Evolutionary conservation across 2,888 invertebrate genomes (phyloP).

Genomic region (Heliconius erato): DNA sequence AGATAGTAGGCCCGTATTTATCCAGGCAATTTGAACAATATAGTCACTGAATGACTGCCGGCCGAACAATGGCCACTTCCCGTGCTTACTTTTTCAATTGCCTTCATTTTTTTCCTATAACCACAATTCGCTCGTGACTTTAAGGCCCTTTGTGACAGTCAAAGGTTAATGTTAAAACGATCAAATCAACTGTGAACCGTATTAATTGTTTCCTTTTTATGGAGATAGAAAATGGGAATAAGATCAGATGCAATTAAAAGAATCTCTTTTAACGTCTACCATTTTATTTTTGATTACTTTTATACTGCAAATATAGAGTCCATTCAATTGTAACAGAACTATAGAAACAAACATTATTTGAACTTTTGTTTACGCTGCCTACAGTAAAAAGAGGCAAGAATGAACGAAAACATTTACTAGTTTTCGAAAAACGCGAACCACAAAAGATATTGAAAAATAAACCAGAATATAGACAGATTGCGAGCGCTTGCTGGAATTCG

Average conservation of each 20-base stretch:
- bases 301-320: not conserved
- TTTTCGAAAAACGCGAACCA: slow-evolving; percentile 46
- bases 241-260: slow-evolving; percentile 22
- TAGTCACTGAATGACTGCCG: slow-evolving; percentile 51
- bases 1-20: slow-evolving; percentile 49
- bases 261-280: slow-evolving; percentile 12
- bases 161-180: slow-evolving; percentile 63
- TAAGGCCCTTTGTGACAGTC: slow-evolving; percentile 63
- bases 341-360: not conserved
- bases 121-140: slow-evolving; percentile 62
- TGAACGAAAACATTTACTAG: slow-evolving; percentile 18
- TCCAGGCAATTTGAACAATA: slow-evolving; percentile 53
- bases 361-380: not conserved
- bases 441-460: slow-evolving; percentile 46
- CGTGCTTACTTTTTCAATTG: slow-evolving; percentile 56
- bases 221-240: slow-evolving; percentile 25
- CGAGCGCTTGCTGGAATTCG: slow-evolving; percentile 46
- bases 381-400: not conserved
- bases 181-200: slow-evolving; percentile 68
- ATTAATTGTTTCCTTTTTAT: slow-evolving; percentile 71
- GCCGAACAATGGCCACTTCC: slow-evolving; percentile 53
- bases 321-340: not conserved
- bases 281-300: slow-evolving; percentile 16
- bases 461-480: slow-evolving; percentile 46
- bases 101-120: slow-evolving; percentile 56